These are phyloP conservation scores for Fulica atra DNA, from an alignment of 2,113 vertebrate genomes.

Conservation along the genomic window DNA sequence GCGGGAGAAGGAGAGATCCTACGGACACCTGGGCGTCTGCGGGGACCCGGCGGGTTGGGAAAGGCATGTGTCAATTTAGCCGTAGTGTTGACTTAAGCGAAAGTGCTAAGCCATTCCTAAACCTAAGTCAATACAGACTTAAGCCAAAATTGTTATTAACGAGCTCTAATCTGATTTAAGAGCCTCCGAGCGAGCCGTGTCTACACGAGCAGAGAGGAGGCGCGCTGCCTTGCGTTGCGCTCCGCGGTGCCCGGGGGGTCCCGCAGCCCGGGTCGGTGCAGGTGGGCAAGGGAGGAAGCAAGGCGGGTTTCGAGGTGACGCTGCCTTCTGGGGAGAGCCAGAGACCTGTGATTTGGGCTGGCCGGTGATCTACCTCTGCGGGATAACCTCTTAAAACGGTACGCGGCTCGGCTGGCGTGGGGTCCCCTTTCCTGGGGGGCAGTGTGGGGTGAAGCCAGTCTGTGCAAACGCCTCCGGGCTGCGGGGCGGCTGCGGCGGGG, in stretches of 20 bases:
- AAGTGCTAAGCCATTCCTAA: constrained; percentile 65
- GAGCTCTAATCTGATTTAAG: constrained; percentile 61
- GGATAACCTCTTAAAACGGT: neutral
- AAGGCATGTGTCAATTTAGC: constrained; percentile 47
- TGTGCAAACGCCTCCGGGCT: neutral
- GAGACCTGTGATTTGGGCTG: neutral
- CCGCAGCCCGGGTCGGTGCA: neutral
- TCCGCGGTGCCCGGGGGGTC: neutral
- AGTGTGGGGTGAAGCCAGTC: neutral
- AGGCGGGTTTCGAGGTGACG: no score
- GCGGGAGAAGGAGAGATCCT: neutral
- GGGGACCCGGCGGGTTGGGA: neutral
- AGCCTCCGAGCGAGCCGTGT: constrained; percentile 4
- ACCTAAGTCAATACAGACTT: constrained; percentile 68
- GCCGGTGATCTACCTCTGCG: neutral
- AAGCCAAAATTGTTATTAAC: constrained; percentile 69
- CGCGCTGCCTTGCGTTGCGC: neutral
- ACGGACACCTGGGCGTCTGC: neutral
- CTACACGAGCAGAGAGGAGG: neutral
- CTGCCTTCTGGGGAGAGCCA: neutral
- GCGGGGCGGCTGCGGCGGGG: neutral
- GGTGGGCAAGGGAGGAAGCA: neutral
- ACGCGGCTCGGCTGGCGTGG: neutral
- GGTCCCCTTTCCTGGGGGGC: neutral
- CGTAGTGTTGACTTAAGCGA: constrained; percentile 57